Base-by-base conservation (phyloP, 1,140 invertebrate species). In the Drosophila bipectinata region DNA sequence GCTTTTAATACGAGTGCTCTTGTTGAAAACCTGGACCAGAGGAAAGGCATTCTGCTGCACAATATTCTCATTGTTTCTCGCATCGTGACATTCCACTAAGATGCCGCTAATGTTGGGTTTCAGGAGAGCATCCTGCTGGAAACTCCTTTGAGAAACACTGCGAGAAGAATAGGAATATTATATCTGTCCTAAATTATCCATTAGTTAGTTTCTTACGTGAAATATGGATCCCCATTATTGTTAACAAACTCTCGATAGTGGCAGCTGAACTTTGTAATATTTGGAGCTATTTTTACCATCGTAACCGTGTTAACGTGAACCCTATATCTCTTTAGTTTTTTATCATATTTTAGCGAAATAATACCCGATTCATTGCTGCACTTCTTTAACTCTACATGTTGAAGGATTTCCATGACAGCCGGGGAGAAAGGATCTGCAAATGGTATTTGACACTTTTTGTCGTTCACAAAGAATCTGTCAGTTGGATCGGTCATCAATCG, bases 11-110 rank as follows among this genome's bases (percentile, higher is more conserved):
- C 28, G 21, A 0, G 0, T 3, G 7, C 7, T 34, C 4, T 12
- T 15, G 9, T 49, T 21, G 18, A 12, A 4, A 1, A 53, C 49
- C 26, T 74, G 79, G 0, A 82, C 55, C 9, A 82, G 3, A 1
- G 52, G 14, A 28, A 81, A 77, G 4, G 79, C 79, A 66, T 82
- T 68, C 9, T 61, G 48, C 8, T 80, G 77, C 8, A 77, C 6
- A 2, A 72, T 45, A 7, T 5, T 28, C 1, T 34, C 24, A 0
- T 3, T 2, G 3, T 45, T 54, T 2, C 0, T 6, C 2, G 21
- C n/a, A 9, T 52, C 62, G 15, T 48, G 73, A 14, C 79, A 82
- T 12, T 77, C 60, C 3, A 54, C 48, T 7, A 81, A 57, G 7
- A 82, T 64, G 4, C 59, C 73, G 0, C 7, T 51, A 2, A 64